These are phyloP conservation scores for Euborellia annulipes DNA, from an alignment of 1,140 invertebrate genomes.

Conservation along the genomic window DNA sequence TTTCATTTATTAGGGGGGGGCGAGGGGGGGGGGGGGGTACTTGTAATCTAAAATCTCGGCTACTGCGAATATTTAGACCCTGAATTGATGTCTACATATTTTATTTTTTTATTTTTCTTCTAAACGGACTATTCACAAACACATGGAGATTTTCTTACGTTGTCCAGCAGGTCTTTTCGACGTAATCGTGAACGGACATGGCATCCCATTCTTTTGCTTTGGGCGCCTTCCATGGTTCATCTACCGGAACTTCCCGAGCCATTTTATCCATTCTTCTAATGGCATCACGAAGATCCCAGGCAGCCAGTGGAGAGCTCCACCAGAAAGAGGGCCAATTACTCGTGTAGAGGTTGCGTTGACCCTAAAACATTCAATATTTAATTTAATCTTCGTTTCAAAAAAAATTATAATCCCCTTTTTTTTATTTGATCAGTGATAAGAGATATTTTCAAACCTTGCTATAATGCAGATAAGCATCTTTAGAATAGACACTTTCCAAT, in stretches of 20 bases:
- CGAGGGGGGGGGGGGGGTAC: too few relatives aligned
- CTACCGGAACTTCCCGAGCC: conserved; percentile 15
- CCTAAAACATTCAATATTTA: conserved; percentile 14
- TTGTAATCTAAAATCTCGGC: too few relatives aligned
- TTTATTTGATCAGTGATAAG: too few relatives aligned
- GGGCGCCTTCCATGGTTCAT: conserved; percentile 13
- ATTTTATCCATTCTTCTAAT: conserved; percentile 22
- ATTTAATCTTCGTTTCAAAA: not conserved
- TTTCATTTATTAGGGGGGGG: too few relatives aligned
- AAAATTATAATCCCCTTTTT: not conserved
- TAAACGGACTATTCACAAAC: too few relatives aligned
- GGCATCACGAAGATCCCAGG: conserved; percentile 16
- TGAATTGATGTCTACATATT: too few relatives aligned
- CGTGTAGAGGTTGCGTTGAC: conserved; percentile 14
- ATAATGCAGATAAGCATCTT: conserved; percentile 9
- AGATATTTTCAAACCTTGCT: conserved; percentile 11
- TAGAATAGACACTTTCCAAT: conserved; percentile 9
- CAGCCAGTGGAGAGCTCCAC: conserved; percentile 24
- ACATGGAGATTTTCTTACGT: too few relatives aligned
- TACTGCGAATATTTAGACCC: too few relatives aligned
- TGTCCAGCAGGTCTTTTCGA: conserved; percentile 14
- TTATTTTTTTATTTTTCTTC: too few relatives aligned
- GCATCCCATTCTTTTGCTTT: conserved; percentile 16
- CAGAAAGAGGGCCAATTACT: conserved; percentile 8
- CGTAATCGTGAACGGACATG: conserved; percentile 14